phyloP scores from a whole-genome alignment of 2,797 vertebrate genomes.

The Phalanger gymnotis region DNA sequence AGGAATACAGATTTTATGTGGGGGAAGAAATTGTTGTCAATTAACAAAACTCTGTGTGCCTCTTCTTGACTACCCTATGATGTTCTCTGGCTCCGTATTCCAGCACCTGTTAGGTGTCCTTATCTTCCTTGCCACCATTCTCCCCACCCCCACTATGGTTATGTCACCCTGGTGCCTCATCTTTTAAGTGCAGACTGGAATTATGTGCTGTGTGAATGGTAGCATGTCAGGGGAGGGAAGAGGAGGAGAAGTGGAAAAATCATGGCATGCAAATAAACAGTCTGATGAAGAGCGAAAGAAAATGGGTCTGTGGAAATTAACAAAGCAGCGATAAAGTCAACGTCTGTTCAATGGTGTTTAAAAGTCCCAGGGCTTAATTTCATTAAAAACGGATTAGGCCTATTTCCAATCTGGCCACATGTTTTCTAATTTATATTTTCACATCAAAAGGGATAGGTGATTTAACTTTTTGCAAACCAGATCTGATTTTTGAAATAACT shows the following conservation, averaged over 20 bases:
- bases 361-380: slow-evolving; percentile 45
- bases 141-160: background rate
- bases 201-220: background rate
- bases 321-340: slow-evolving; percentile 22
- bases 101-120: background rate
- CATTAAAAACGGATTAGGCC: slow-evolving; percentile 62
- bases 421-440: slow-evolving; percentile 2
- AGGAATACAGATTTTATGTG: slow-evolving; percentile 48
- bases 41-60: background rate
- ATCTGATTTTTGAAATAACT: slow-evolving; percentile 53
- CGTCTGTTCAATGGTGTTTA: slow-evolving; percentile 13
- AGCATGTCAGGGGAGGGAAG: background rate
- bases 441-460: slow-evolving; percentile 35
- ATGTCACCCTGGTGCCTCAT: background rate
- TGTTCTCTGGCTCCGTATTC: background rate
- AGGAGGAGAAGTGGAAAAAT: background rate
- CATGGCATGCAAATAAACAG: slow-evolving; percentile 13
- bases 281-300: slow-evolving; percentile 1
- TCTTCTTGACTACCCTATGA: background rate
- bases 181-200: slow-evolving; percentile 25
- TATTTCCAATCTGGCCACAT: slow-evolving; percentile 33
- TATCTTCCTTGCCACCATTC: background rate
- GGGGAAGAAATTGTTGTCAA: background rate
- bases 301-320: background rate
- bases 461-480: slow-evolving; percentile 55